Base-by-base conservation (phyloP, 1,140 invertebrate genomes). In the Camponotus floridanus region DNA sequence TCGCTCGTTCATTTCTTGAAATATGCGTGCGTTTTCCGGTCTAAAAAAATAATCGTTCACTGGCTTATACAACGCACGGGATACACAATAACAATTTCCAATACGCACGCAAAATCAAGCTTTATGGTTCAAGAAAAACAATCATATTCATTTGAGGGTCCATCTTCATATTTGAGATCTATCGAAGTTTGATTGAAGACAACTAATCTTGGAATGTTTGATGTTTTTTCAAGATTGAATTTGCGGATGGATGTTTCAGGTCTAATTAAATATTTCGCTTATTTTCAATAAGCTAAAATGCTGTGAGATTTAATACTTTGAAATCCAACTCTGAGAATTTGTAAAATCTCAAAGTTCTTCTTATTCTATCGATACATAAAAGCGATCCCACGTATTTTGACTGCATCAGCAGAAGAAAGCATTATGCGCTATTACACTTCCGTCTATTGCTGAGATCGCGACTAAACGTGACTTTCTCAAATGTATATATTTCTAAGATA, bases 41-140 rank as follows among this genome's bases (percentile, higher is more conserved):
- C 18, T 76, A 87, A 70, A 74, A 68, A n/a, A 84, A 21, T 42
- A 68, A 42, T 86, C 21, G 87, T 86, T n/a, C 31, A 15, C 42
- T 78, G 57, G 57, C 42, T 78, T 78, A 67, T 45, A 62, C 33
- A 76, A 78, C 61, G 62, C 55, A 31, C 8, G 13, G 21, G 39
- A 62, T 57, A 70, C n/a, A 15, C 11, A 33, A 2, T 83, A 73
- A 62, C 48, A 7, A 73, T 67, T 6, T 39, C 51, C 0, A 57
- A 18, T 36, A 80, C 76, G 48, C 39, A 73, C 39, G 55, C 55
- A 74, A 51, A 51, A 81, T 73, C 67, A 21, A 73, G 57, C 55
- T 73, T 81, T 18, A 36, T 7, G 55, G 18, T 18, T 21, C 33
- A 36, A 31, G 48, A 45, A 21, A 18, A 70, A 83, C 51, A 62